phyloP scores from a whole-genome alignment of 1,140 invertebrate species.

The Polypedilum pembai region DNA sequence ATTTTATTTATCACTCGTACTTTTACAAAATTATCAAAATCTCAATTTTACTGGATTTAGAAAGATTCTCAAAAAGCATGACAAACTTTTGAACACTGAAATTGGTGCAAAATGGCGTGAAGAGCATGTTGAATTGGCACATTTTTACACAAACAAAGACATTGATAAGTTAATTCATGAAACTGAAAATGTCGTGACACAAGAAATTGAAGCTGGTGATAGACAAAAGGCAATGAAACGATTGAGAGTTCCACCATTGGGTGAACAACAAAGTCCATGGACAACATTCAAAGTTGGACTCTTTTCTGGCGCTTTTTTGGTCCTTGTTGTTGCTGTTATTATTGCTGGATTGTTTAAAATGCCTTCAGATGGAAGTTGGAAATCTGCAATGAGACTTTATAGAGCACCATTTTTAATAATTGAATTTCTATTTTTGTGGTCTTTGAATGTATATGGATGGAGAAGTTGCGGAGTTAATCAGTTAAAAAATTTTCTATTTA shows the following conservation, averaged over 20 bases:
- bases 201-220: constrained; percentile 75
- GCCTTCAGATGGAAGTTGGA: constrained; percentile 42
- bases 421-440: constrained; percentile 76
- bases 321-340: constrained; percentile 65
- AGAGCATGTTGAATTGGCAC: constrained; percentile 69
- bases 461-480: constrained; percentile 57
- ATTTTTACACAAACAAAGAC: constrained; percentile 82
- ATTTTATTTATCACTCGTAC: constrained; percentile 81
- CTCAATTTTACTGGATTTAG: constrained; percentile 87
- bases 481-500: neutral
- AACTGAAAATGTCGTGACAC: constrained; percentile 73
- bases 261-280: constrained; percentile 74
- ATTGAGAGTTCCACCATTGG: constrained; percentile 74
- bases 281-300: constrained; percentile 78
- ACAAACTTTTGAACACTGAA: constrained; percentile 62
- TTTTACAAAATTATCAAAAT: constrained; percentile 66
- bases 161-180: constrained; percentile 80
- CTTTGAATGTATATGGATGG: constrained; percentile 86
- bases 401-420: constrained; percentile 75
- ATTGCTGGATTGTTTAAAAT: constrained; percentile 55
- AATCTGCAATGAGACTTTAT: constrained; percentile 60
- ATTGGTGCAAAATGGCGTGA: constrained; percentile 63
- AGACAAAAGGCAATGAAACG: constrained; percentile 80
- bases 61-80: constrained; percentile 91
- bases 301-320: constrained; percentile 71